Evolutionary conservation across 1,140 invertebrate genomes (phyloP), one percentile per base, ranked within the genome.

Genomic region (Drosophila ogumai): DNA sequence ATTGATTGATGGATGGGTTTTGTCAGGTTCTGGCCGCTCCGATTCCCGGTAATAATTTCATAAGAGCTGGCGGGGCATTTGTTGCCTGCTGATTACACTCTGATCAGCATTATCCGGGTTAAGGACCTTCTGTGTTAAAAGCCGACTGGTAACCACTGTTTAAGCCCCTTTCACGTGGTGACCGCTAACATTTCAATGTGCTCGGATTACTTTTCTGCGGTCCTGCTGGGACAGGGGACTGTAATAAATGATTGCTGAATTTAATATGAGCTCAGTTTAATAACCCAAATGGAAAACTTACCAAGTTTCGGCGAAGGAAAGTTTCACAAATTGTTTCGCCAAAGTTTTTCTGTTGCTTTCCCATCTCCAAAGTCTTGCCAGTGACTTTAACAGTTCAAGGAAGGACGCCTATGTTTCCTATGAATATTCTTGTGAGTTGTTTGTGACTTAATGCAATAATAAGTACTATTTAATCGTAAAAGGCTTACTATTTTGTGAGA

Each of bases 1-100:
- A 71, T 72, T 72, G 68, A 72, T 72, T 72, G 49, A 50, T 50
- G 49, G 66, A 59, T 72, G 28, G 50, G n/a, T 34, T 59, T 38
- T 44, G 19, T 25, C 31, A 67, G 47, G n/a, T 46, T 54, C 12
- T 31, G 1, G 13, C n/a, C 22, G n/a, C 28, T 19, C n/a, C n/a
- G 12, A 40, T 22, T 46, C 32, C 3, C 19, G 12, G 19, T 72
- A 41, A 73, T 72, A 43, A 72, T 72, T 58, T 40, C n/a, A 73
- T 59, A 50, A 15, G 47, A 73, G 36, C 41, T 50, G 28, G 10
- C 25, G 31, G 36, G 22, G 31, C 9, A 41, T 72, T 59, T 34
- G 31, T 17, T 34, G 1, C 31, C 66, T 31, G 31, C 67, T 71
- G 66, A 69, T 47, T 57, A 38, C 13, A 5, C 36, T 22, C 19